Evolutionary conservation across 2,113 vertebrate genomes (phyloP).

Genomic region (Hypanus sabinus): DNA sequence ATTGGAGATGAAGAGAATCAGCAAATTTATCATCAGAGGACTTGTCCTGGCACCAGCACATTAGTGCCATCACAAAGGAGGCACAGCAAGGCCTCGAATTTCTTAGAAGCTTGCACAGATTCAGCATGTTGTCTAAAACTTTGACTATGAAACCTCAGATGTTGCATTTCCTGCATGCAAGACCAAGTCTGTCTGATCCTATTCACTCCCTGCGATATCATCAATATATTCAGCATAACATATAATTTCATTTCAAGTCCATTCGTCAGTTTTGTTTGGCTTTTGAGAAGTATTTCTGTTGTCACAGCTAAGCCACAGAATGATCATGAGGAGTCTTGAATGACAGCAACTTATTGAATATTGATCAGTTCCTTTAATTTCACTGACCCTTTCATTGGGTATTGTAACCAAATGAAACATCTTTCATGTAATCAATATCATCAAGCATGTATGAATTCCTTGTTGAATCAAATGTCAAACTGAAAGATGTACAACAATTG

Average conservation of each 20-base stretch:
- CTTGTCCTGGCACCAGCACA: no score
- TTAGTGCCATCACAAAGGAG: no score
- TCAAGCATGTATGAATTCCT: not conserved
- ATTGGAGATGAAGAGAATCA: no score
- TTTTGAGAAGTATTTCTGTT: not conserved
- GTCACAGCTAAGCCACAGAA: not conserved
- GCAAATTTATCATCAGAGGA: no score
- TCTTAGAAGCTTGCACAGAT: no score
- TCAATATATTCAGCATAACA: not conserved
- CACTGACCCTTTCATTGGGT: not conserved
- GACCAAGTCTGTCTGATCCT: not conserved
- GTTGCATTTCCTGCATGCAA: not conserved
- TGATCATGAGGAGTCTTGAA: slow-evolving; percentile 5
- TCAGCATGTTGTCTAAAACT: no score
- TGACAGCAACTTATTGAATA: not conserved
- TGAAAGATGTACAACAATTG: not conserved
- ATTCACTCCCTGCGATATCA: not conserved
- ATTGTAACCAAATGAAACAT: not conserved
- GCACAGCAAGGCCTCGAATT: no score
- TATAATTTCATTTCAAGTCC: not conserved
- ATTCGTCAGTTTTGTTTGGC: not conserved
- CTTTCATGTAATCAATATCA: not conserved
- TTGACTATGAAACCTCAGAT: not conserved
- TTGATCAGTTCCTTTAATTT: not conserved
- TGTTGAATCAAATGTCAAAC: not conserved